These are phyloP conservation scores for Sisor rabdophorus DNA, from an alignment of 2,113 vertebrate genomes.

Conservation along the genomic window DNA sequence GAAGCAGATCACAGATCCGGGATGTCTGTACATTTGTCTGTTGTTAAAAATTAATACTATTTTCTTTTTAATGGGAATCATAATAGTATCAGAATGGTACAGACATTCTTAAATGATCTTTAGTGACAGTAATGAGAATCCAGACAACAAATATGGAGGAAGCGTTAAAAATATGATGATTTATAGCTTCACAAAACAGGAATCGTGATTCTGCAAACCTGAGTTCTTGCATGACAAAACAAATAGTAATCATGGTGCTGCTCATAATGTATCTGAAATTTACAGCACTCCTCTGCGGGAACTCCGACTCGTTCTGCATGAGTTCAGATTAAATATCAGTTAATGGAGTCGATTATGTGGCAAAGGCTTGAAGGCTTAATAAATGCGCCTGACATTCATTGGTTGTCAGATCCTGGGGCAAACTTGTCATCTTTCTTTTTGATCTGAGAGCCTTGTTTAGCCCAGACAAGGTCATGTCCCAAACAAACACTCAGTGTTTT, in stretches of 20 bases:
- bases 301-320: neutral
- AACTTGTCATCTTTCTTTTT: constrained; percentile 59
- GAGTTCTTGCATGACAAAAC: neutral
- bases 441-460: constrained; percentile 50
- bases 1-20: constrained; percentile 18
- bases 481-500: constrained; percentile 61
- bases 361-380: neutral
- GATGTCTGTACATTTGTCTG: neutral
- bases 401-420: constrained; percentile 25
- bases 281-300: neutral
- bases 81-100: neutral
- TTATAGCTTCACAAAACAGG: neutral
- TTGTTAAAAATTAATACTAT: neutral
- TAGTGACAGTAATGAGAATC: neutral
- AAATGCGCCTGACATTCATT: neutral
- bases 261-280: neutral
- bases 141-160: neutral
- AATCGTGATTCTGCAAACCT: neutral
- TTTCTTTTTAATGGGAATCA: neutral
- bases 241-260: neutral
- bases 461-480: constrained; percentile 53
- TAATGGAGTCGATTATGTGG: constrained; percentile 13
- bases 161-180: neutral
- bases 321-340: constrained; percentile 7
- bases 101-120: neutral